phyloP scores from a whole-genome alignment of 2,113 vertebrate species.

The Toxostoma redivivum region DNA sequence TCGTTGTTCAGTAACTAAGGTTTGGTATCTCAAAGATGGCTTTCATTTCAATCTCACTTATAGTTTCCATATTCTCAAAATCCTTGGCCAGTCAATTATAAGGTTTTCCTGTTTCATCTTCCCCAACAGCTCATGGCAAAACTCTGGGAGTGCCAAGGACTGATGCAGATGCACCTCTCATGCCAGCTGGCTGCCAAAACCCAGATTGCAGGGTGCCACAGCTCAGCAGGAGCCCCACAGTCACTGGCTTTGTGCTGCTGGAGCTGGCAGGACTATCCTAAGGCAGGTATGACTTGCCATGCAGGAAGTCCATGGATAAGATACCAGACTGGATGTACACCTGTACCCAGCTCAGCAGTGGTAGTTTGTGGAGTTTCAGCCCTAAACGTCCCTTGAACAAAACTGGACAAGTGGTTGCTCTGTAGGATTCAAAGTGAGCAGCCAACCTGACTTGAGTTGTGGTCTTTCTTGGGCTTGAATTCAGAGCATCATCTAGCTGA shows the following conservation, averaged over 20 bases:
- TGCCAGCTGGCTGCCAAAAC: not conserved
- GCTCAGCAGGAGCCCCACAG: rapidly evolving
- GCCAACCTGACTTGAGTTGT: rapidly evolving
- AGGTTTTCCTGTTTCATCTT: too few relatives aligned
- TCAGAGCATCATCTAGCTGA: not conserved
- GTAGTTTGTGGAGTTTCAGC: not conserved
- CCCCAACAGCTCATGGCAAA: not conserved
- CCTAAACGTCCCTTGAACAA: not conserved
- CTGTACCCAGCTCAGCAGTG: not conserved
- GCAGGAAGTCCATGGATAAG: not conserved
- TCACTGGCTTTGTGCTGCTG: not conserved
- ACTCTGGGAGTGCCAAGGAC: not conserved
- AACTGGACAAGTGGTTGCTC: not conserved
- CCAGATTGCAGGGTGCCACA: not conserved
- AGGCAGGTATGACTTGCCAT: rapidly evolving
- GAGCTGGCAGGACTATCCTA: not conserved
- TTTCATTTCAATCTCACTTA: too few relatives aligned
- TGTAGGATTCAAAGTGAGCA: not conserved
- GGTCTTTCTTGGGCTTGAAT: not conserved
- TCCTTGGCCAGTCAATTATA: too few relatives aligned
- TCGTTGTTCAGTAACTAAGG: too few relatives aligned
- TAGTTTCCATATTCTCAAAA: too few relatives aligned
- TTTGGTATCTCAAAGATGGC: too few relatives aligned
- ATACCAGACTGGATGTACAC: rapidly evolving
- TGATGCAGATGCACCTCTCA: not conserved